Evolutionary conservation across 2,888 invertebrate species (phyloP).

Genomic region (Lasioglossum leucozonium): DNA sequence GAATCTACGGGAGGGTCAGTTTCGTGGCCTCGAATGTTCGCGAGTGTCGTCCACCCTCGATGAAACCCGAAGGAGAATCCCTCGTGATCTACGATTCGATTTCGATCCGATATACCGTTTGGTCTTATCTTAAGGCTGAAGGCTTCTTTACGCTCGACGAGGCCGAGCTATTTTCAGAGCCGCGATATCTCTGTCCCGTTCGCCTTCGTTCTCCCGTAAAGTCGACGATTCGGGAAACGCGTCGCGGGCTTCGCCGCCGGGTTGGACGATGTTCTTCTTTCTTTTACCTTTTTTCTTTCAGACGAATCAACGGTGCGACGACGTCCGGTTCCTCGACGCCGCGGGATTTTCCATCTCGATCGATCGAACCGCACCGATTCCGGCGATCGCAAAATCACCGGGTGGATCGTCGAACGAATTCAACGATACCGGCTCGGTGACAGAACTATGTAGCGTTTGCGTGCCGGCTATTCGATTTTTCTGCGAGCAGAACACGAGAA

Average conservation of each 20-base stretch:
- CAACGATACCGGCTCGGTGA: neutral
- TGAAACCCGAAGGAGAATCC: constrained; percentile 59
- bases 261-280: neutral
- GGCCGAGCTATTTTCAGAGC: constrained; percentile 8
- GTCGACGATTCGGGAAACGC: neutral
- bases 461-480: constrained; percentile 16
- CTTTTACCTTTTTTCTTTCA: too few relatives aligned
- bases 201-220: constrained; percentile 12
- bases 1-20: constrained; percentile 44
- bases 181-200: constrained; percentile 42
- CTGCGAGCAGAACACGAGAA: constrained; percentile 72
- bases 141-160: constrained; percentile 62
- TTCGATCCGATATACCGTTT: constrained; percentile 66
- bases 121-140: constrained; percentile 63
- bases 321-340: too few relatives aligned
- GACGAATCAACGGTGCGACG: neutral
- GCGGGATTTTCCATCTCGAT: neutral
- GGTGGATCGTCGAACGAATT: neutral
- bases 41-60: constrained; percentile 61
- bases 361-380: neutral
- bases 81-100: constrained; percentile 75
- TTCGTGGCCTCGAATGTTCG: constrained; percentile 44
- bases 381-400: neutral
- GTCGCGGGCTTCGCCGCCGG: neutral
- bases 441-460: neutral